phyloP scores from a whole-genome alignment of 1,140 invertebrate genomes.

The Platorchestia sp. region DNA sequence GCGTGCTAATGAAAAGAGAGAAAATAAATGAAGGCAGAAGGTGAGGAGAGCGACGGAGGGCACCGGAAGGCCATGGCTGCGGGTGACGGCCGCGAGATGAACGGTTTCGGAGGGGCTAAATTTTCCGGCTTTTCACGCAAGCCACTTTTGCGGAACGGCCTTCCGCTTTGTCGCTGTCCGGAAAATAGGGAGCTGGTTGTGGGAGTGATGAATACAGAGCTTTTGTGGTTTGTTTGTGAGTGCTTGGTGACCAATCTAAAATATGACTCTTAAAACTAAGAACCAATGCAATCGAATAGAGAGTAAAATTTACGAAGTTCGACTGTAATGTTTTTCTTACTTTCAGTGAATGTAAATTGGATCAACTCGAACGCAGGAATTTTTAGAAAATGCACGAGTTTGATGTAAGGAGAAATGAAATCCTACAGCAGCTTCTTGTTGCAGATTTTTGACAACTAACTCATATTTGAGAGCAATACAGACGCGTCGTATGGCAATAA shows the following conservation, averaged over 20 bases:
- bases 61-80: neutral
- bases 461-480: too few species aligned
- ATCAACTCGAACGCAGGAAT: too few species aligned
- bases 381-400: too few species aligned
- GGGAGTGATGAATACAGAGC: neutral
- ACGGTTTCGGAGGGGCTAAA: constrained; percentile 4
- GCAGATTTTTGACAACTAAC: too few species aligned
- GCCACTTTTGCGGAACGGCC: constrained; percentile 46
- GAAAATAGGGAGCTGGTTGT: neutral
- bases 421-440: too few species aligned
- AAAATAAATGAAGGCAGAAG: neutral
- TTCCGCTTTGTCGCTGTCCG: constrained; percentile 42
- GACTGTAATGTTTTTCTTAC: neutral
- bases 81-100: constrained; percentile 7
- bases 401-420: too few species aligned
- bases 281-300: neutral
- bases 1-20: neutral
- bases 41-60: neutral
- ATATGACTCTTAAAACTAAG: neutral
- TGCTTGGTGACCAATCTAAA: neutral
- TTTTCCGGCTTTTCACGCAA: constrained; percentile 10
- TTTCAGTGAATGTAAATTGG: too few species aligned
- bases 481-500: too few species aligned
- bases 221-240: neutral
- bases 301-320: neutral